Evolutionary conservation across 2,797 vertebrate species (phyloP).

Genomic region (Sebastiscus albofasciatus): DNA sequence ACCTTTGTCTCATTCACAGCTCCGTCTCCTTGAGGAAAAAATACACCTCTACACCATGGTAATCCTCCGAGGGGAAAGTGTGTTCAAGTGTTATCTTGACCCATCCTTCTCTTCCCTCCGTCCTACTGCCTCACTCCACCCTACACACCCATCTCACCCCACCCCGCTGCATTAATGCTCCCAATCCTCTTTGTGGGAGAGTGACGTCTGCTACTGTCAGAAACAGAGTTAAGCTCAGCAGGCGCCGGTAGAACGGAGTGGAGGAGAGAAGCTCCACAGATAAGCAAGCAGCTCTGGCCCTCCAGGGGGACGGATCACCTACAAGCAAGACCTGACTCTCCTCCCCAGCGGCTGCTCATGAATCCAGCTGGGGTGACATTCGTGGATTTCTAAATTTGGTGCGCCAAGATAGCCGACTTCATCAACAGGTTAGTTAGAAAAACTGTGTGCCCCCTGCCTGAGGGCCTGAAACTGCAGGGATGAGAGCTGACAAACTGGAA

Average conservation of each 20-base stretch:
- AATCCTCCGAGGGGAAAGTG: conserved; percentile 59
- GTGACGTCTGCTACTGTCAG: conserved; percentile 88
- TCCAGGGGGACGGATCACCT: conserved; percentile 32
- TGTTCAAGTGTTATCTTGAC: conserved; percentile 69
- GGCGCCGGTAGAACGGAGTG: conserved; percentile 63
- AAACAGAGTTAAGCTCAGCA: conserved; percentile 85
- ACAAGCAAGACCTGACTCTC: conserved; percentile 26
- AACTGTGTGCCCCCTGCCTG: neutral
- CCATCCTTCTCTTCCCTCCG: conserved; percentile 55
- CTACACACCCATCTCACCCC: conserved; percentile 67
- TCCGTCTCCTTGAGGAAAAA: conserved; percentile 35
- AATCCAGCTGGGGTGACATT: conserved; percentile 12
- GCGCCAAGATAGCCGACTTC: conserved; percentile 8
- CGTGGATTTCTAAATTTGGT: neutral
- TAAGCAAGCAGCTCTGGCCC: conserved; percentile 50
- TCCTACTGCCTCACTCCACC: conserved; percentile 65
- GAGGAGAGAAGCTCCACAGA: conserved; percentile 58
- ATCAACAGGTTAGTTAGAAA: conserved; percentile 35
- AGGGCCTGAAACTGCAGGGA: conserved; percentile 7
- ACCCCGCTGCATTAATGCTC: conserved; percentile 83
- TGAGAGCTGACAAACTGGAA: conserved; percentile 38
- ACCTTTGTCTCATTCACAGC: conserved; percentile 44
- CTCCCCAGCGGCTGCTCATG: conserved; percentile 8
- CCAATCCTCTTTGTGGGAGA: conserved; percentile 89
- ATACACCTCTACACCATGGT: conserved; percentile 41